Base-by-base conservation (phyloP, 2,888 invertebrate species). In the Watsonalla cultraria region DNA sequence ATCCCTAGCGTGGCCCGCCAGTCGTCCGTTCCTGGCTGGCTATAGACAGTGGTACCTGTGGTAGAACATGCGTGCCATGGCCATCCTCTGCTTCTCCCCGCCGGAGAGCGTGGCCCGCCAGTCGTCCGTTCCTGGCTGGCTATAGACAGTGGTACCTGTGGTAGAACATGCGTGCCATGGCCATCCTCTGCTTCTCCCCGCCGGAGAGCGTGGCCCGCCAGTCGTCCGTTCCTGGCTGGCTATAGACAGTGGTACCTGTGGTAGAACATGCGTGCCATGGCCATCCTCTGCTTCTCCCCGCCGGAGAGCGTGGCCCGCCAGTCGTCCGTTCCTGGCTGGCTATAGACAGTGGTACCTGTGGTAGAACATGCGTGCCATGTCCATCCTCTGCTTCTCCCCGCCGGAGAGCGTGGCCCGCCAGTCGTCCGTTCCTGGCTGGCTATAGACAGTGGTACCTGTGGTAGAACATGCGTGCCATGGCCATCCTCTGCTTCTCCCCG, bases 1-100 rank as follows among this genome's bases (percentile, higher is more conserved):
- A 99, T 95, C 61, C 99, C 87, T 83, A 99, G 99, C 84, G 98
- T 98, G 86, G 99, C 99, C 0, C 99, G 99, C 0, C 99, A 99
- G 0, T 97, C 97, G 45, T 99, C 91, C 57, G 97, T 97, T 76
- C 98, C 97, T 75, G 98, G 96, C 99, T 99, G 99, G 84, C 99
- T 99, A 46, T 95, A 93, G 11, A 93, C 91, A 2, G 96, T 94
- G 33, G 47, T n/a, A 96, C 96, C 94, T 95, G 81, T 99, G 98
- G 85, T 98, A 99, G 84, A 99, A 98, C 65, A 99, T 92, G 59
- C 99, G 90, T 0, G 98, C 98, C 90, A 99, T 95, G 4, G 98
- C 98, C 92, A 99, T 95, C 61, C 99, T 87, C 83, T 99, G 99
- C 84, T 98, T 98, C 86, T 99, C 99, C 0, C 99, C 99, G 0